Evolutionary conservation across 2,113 vertebrate species (phyloP).

Genomic region (Anthoscopus minutus): DNA sequence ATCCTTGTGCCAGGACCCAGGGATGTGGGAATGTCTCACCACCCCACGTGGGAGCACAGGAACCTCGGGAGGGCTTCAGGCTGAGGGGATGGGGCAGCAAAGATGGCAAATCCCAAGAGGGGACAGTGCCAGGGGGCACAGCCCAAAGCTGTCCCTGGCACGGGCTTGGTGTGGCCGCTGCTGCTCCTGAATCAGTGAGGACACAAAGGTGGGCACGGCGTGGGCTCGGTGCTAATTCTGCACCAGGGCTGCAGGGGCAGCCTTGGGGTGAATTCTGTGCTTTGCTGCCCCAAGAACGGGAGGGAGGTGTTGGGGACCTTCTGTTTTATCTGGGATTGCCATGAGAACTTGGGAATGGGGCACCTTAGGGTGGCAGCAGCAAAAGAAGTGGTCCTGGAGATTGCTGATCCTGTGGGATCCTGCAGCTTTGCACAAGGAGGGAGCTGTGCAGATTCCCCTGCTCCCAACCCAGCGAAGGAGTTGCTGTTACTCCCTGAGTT

Average conservation of each 20-base stretch:
- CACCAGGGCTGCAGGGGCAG: not conserved
- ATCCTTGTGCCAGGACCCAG: not conserved
- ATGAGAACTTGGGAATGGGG: not conserved
- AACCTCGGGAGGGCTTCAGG: fast-evolving
- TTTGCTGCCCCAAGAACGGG: not conserved
- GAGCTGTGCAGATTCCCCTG: not conserved
- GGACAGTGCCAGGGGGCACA: not conserved
- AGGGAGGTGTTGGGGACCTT: not conserved
- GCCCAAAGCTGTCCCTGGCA: not conserved
- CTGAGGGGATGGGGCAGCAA: fast-evolving
- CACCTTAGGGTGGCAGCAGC: not conserved
- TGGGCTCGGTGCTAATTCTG: not conserved
- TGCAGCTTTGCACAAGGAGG: not conserved
- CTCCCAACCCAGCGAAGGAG: not conserved
- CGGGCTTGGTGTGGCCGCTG: not conserved
- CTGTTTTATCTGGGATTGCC: not conserved
- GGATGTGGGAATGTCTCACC: not conserved
- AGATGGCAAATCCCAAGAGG: fast-evolving
- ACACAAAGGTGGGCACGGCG: not conserved
- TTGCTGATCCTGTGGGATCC: not conserved
- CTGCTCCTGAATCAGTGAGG: not conserved
- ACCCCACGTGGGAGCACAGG: not conserved
- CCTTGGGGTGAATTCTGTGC: not conserved
- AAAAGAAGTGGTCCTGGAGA: not conserved
- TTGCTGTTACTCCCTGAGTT: not conserved